These are phyloP conservation scores for Epistrophe eligans DNA, from an alignment of 2,888 invertebrate species.

Conservation along the genomic window DNA sequence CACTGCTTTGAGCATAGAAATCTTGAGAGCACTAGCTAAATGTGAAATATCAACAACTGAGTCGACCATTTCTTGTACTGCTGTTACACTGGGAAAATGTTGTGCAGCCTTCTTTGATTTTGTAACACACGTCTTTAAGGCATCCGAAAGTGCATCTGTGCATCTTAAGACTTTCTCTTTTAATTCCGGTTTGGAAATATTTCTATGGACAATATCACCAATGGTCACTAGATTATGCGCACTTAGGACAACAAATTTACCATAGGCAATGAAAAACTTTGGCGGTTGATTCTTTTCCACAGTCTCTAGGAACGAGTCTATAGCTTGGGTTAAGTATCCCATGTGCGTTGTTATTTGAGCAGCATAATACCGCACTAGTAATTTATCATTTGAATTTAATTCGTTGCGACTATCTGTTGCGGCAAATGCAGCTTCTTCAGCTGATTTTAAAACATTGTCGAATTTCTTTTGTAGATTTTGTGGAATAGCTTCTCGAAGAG, in stretches of 20 bases:
- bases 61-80: constrained; percentile 97
- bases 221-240: constrained; percentile 97
- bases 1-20: constrained; percentile 89
- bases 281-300: constrained; percentile 97
- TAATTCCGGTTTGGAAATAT: constrained; percentile 90
- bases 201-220: constrained; percentile 96
- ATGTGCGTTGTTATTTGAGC: constrained; percentile 94
- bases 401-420: constrained; percentile 82
- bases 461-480: constrained; percentile 89
- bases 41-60: constrained; percentile 94
- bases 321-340: constrained; percentile 93
- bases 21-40: constrained; percentile 91
- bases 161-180: constrained; percentile 90
- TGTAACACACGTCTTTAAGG: constrained; percentile 91
- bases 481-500: constrained; percentile 89
- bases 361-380: constrained; percentile 94
- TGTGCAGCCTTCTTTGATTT: constrained; percentile 96
- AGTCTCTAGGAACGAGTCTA: constrained; percentile 95
- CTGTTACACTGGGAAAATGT: constrained; percentile 95
- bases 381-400: constrained; percentile 91
- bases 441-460: constrained; percentile 90
- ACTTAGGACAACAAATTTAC: constrained; percentile 96
- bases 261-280: constrained; percentile 95
- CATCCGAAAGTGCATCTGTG: constrained; percentile 92
- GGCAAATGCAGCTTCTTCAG: constrained; percentile 87